A percentile compares a stretch with the other conserved stretches of the same genome.
phyloP scores from a whole-genome alignment of 2,797 vertebrate species.

The Microcaecilia unicolor region DNA sequence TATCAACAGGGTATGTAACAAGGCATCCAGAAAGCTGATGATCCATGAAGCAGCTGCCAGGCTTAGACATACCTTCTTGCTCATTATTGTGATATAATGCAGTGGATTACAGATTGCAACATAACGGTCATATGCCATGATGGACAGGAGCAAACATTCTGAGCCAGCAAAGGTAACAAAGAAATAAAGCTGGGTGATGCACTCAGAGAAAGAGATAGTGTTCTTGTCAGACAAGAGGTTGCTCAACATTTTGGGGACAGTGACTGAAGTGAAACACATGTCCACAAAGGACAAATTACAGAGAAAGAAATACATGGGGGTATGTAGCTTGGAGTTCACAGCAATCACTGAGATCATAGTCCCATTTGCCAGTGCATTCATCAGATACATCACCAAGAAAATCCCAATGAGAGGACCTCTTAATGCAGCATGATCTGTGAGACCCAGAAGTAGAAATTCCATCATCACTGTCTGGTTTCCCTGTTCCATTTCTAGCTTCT shows the following conservation, averaged over 20 bases:
- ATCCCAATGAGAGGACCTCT: neutral
- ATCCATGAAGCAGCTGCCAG: neutral
- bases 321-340: slow-evolving; percentile 1
- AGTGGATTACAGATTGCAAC: neutral
- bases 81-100: neutral
- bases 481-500: too few relatives aligned
- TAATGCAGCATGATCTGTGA: too few relatives aligned
- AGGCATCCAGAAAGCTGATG: neutral
- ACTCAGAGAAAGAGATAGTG: slow-evolving; percentile 8
- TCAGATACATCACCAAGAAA: slow-evolving; percentile 4
- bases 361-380: slow-evolving; percentile 10
- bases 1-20: neutral
- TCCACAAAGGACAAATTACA: slow-evolving; percentile 16
- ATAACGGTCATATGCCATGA: neutral
- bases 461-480: too few relatives aligned
- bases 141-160: neutral
- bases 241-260: slow-evolving; percentile 10
- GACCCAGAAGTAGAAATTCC: too few relatives aligned
- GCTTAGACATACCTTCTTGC: neutral
- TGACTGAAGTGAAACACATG: slow-evolving; percentile 11
- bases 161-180: neutral
- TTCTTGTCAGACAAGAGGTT: slow-evolving; percentile 11
- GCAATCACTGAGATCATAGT: slow-evolving; percentile 3
- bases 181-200: neutral
- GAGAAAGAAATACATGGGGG: slow-evolving; percentile 14